Conservation (phyloP, 2,888 invertebrate genomes). For the Vesta saturnalis region DNA sequence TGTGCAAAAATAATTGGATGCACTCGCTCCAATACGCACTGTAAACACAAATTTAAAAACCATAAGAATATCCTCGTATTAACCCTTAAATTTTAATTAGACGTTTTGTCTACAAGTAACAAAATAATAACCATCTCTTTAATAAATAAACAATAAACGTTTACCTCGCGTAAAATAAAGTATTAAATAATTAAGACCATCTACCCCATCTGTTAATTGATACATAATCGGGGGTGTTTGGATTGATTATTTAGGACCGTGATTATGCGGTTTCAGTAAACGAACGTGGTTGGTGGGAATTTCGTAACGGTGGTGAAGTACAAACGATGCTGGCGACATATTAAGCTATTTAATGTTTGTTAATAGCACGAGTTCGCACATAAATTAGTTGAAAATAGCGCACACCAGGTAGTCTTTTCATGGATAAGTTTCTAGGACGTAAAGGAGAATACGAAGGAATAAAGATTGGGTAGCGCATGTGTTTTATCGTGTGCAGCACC, state of each 20-base stretch:
- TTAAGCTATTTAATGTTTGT: slow-evolving; percentile 57
- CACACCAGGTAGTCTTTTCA: slow-evolving; percentile 18
- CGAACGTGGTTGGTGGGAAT: slow-evolving; percentile 27
- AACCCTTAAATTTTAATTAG: too few relatives aligned
- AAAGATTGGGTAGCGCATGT: slow-evolving; percentile 12
- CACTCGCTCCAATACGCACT: too few relatives aligned
- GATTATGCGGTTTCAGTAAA: slow-evolving; percentile 27
- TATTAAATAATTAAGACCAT: background rate
- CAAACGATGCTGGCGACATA: slow-evolving; percentile 52
- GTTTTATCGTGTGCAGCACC: slow-evolving; percentile 27
- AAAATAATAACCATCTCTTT: too few relatives aligned
- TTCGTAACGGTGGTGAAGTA: slow-evolving; percentile 46
- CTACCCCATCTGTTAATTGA: slow-evolving; percentile 26
- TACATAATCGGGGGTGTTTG: slow-evolving; percentile 25
- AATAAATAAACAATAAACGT: too few relatives aligned
- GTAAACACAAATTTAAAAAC: too few relatives aligned
- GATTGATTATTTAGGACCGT: slow-evolving; percentile 30
- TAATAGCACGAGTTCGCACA: slow-evolving; percentile 56
- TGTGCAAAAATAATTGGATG: too few relatives aligned
- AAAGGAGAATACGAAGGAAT: slow-evolving; percentile 9
- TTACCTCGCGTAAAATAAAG: too few relatives aligned
- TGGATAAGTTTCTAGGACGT: slow-evolving; percentile 9
- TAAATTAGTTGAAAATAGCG: slow-evolving; percentile 53
- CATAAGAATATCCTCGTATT: too few relatives aligned
- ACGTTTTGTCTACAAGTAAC: too few relatives aligned